Evolutionary conservation across 2,797 vertebrate genomes (phyloP).

Genomic region (Sebastes itinus): DNA sequence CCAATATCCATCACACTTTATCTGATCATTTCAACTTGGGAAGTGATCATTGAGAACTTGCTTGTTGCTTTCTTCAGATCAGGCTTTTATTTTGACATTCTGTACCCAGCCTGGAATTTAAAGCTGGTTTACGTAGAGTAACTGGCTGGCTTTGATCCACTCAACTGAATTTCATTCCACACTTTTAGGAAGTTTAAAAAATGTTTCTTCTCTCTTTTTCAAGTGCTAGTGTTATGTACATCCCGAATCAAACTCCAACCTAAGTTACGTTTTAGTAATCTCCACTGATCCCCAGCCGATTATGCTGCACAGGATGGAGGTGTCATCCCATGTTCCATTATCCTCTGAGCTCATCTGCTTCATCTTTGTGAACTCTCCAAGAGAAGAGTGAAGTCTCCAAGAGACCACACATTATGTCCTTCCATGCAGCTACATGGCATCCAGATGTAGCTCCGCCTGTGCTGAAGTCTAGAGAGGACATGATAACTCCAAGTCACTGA

Average conservation of each 20-base stretch:
- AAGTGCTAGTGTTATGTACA: background rate
- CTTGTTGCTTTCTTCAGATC: background rate
- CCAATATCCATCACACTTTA: background rate
- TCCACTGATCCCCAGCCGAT: background rate
- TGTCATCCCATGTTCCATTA: background rate
- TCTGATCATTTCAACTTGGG: background rate
- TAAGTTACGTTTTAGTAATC: background rate
- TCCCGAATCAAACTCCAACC: background rate
- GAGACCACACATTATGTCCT: background rate
- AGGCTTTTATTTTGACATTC: background rate
- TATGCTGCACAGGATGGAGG: background rate
- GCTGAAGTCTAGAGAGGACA: conserved; percentile 18
- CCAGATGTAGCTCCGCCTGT: background rate
- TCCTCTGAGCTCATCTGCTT: background rate
- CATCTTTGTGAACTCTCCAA: background rate
- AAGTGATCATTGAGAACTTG: background rate
- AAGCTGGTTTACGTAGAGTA: background rate
- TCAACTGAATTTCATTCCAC: background rate
- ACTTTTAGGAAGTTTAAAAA: background rate
- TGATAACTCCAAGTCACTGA: conserved; percentile 59
- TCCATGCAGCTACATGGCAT: background rate
- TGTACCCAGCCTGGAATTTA: background rate
- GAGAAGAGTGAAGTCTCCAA: background rate
- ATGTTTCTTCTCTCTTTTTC: background rate
- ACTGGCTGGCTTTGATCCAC: background rate